Base-by-base conservation (phyloP, 30 jellyfish, hydroid and myxozoan genomes). In the Cassiopea andromeda region DNA sequence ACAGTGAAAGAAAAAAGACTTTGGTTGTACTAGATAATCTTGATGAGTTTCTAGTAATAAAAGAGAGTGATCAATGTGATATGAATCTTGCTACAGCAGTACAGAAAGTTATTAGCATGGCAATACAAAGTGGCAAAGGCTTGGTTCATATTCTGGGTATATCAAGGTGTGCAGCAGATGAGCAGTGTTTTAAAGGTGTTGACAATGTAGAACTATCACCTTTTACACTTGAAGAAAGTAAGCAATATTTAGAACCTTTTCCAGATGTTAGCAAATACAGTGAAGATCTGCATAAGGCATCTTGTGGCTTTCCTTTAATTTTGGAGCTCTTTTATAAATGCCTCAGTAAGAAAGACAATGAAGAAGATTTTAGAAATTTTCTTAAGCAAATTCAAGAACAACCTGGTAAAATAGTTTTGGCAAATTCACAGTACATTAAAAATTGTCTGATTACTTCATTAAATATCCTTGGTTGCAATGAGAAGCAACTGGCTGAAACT, bases 91-190 rank as follows among this genome's bases (percentile, higher is more conserved):
- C 54, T 14, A 72, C 27, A 2, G 60, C 57, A 72, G 15, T 50
- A 9, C 5, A 50, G 64, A 50, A 2, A 57, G 6, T 72, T 7
- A 7, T 72, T 72, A 9, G 8, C 12, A 44, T 17, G 57, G 60
- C 60, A 1, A 38, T 14, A 6, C 18, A 72, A 27, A 19, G 27
- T 72, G 13, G 57, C 54, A 44, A 44, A 72, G 17, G 46, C 27
- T 2, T 2, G 14, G 2, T 46, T 7, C 18, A 72, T 14, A 46
- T 72, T 46, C 57, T 72, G 12, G 49, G 46, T 19, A 27, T 18
- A 72, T 72, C 81, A 38, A 72, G 81, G 44, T 17, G 48, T 72
- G 8, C 2, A 1, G 81, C 81, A 2, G 81, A 72, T 46, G 60
- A 72, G n/a, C 54, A 72, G 17, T 17, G 2, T 15, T 72, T 72